Evolutionary conservation across 1,140 invertebrate genomes (phyloP), one percentile per base, ranked within the genome.

Genomic region (Nebria ingens): DNA sequence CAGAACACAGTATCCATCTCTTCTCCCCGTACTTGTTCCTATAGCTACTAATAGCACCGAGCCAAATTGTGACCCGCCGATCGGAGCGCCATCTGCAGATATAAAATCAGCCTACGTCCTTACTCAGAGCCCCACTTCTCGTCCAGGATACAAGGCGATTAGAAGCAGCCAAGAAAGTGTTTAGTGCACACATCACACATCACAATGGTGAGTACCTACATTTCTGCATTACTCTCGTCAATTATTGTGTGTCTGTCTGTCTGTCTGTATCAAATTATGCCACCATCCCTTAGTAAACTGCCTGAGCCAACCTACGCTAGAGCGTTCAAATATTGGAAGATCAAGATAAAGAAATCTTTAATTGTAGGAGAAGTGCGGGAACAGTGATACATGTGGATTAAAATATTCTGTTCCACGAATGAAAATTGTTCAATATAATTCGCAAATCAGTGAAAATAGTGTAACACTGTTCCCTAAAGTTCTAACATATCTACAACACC

Each of bases 101-200:
- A 83, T 84, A 84, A 85, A 84, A 84, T 80, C 77, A 76, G 76
- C 75, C 73, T 71, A 73, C 75, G 71, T 74, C 73, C 76, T 76
- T 73, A 73, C 73, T 73, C 75, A 70, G 73, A 75, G 76, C 77
- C 79, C 79, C 83, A 85, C 79, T 85, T 82, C 80, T 83, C 79
- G 79, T 83, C 79, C 76, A 76, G 74, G 15, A 4, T 45, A 45
- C 40, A 45, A 45, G 40, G 58, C 63, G 59, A 64, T 66, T 64
- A 66, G 68, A 69, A 70, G 66, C 78, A 79, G n/a, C 73, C 76
- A 72, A 76, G 73, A 76, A 74, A 71, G 72, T 76, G 69, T 59
- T n/a, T 71, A 71, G 68, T 67, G 68, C 65, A 71, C 71, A 72
- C 71, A 69, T 72, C 69, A 73, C 62, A 56, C 64, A 56, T 63